These are phyloP conservation scores for Alligator mississippiensis DNA, from an alignment of 2,113 vertebrate species.

Conservation along the genomic window DNA sequence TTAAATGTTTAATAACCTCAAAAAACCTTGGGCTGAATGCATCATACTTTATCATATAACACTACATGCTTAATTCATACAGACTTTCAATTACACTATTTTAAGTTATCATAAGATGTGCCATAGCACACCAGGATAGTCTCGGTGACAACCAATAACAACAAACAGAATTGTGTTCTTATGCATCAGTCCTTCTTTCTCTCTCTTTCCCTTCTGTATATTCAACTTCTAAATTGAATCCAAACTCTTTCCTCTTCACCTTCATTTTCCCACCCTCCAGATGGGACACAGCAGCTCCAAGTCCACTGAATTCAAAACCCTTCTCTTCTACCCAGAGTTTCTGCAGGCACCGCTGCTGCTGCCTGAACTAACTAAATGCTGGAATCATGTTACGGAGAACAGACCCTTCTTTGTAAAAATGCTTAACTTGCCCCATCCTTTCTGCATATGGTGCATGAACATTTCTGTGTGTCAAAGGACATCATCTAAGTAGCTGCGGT, in stretches of 20 bases:
- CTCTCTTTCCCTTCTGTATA: too few relatives aligned
- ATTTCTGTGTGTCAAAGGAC: slow-evolving; percentile 3
- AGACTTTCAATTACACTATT: neutral
- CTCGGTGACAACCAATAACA: too few relatives aligned
- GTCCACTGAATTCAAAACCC: neutral
- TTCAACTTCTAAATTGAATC: too few relatives aligned
- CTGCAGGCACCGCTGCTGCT: slow-evolving; percentile 49
- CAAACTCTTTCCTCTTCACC: neutral
- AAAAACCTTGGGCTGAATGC: slow-evolving; percentile 1
- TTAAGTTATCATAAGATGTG: neutral
- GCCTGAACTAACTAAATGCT: slow-evolving; percentile 20
- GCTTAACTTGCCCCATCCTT: neutral
- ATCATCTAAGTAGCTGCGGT: slow-evolving; percentile 28
- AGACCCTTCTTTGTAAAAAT: slow-evolving; percentile 66
- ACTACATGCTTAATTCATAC: neutral
- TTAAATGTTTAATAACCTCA: slow-evolving; percentile 37
- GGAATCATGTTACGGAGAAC: slow-evolving; percentile 69
- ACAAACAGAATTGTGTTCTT: too few relatives aligned
- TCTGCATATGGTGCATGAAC: slow-evolving; percentile 24
- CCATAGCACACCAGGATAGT: too few relatives aligned
- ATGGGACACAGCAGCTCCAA: neutral
- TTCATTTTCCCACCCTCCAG: neutral
- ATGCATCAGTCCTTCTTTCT: too few relatives aligned
- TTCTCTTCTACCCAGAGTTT: slow-evolving; percentile 33
- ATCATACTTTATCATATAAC: neutral